Base-by-base conservation (phyloP, 2,888 invertebrate genomes). In the Luperina nickerlii region DNA sequence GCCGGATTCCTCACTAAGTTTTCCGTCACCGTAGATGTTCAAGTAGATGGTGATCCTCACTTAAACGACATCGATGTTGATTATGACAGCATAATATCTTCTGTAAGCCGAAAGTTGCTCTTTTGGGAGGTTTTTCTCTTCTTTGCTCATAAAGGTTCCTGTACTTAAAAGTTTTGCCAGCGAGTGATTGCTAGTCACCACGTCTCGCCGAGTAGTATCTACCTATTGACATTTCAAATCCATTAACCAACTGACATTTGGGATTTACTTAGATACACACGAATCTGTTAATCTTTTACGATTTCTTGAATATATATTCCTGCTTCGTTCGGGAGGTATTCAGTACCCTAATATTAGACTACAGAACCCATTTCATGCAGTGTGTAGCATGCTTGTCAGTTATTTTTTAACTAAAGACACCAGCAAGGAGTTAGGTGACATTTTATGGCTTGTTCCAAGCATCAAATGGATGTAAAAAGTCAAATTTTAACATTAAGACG, bases 361-460 rank as follows among this genome's bases (percentile, higher is more conserved):
- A 48, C 84, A 42, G 88, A 90, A 88, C 87, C 87, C 63, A 54
- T 68, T 67, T 57, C 45, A 24, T n/a, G 1, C 18, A 42, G 38
- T 57, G 27, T 66, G 42, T 45, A 63, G 68, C 76, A 48, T n/a
- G 42, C 79, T 85, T 75, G 73, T 63, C 76, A 76, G 74, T 83
- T 76, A 82, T 87, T 89, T 88, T 88, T 86, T 80, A 78, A 83
- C 76, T 70, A 81, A 81, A 84, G 84, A 89, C 86, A 74, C 79
- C 79, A 89, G 81, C 45, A 81, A 73, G 82, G 84, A 85, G 87
- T 90, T 88, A 87, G 89, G 88, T 89, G 91, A 91, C 90, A 91
- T 91, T 93, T 93, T 93, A 94, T 92, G 90, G 90, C 92, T 93
- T 93, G 92, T 90, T 85, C 76, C 74, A 85, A 87, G 67, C 90